Evolutionary conservation across 1,140 invertebrate genomes (phyloP).

Genomic region (Euwallacea fornicatus): DNA sequence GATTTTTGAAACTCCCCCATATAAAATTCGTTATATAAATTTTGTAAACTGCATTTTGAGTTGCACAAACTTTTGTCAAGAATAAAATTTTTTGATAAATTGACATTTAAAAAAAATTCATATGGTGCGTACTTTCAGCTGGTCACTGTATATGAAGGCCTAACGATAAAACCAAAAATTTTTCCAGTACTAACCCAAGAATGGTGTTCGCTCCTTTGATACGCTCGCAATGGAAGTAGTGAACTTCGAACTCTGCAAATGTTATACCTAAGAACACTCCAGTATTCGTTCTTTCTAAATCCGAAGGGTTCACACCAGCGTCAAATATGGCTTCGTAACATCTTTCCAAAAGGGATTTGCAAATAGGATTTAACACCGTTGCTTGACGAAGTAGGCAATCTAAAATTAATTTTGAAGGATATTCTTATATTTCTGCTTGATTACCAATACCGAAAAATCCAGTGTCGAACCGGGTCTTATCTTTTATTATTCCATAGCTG

Average conservation of each 20-base stretch:
- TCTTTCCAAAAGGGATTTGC: constrained; percentile 79
- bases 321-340: constrained; percentile 86
- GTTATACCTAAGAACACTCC: constrained; percentile 74
- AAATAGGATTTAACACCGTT: constrained; percentile 71
- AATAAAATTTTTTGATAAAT: no score
- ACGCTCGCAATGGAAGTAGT: constrained; percentile 67
- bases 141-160: neutral
- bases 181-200: constrained; percentile 63
- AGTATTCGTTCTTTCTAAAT: constrained; percentile 69
- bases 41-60: no score
- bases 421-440: neutral
- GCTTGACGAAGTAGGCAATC: constrained; percentile 23
- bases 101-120: no score
- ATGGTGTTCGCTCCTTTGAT: constrained; percentile 63
- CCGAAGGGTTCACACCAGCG: constrained; percentile 70
- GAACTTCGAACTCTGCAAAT: constrained; percentile 72
- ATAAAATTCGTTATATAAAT: no score
- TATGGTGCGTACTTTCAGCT: no score
- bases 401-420: neutral
- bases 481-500: constrained; percentile 76
- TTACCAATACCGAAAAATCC: constrained; percentile 67
- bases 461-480: constrained; percentile 75
- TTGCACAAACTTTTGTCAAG: no score
- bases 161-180: neutral
- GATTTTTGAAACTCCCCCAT: no score